phyloP scores from a whole-genome alignment of 2,888 invertebrate genomes.

The Cryptophagus acutangulus region DNA sequence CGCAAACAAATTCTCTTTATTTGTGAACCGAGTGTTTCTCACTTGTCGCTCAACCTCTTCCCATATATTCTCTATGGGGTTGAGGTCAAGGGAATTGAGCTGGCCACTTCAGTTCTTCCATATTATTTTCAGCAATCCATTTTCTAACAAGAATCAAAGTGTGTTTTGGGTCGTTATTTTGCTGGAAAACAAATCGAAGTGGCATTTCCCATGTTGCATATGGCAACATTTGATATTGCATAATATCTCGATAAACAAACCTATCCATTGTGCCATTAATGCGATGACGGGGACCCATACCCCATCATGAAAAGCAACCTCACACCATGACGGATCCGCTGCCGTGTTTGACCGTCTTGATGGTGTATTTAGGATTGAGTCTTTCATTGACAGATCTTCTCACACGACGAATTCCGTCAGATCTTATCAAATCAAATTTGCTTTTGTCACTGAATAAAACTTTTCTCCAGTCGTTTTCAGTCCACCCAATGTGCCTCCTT shows the following conservation, averaged over 20 bases:
- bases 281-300: not conserved
- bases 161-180: conserved; percentile 10
- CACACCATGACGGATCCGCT: not conserved
- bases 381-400: not conserved
- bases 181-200: conserved; percentile 1
- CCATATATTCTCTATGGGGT: conserved; percentile 8
- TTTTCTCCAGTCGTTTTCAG: not conserved
- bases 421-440: not conserved
- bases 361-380: not conserved
- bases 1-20: no score
- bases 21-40: no score
- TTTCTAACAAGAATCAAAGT: not conserved
- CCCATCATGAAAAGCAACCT: not conserved
- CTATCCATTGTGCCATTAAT: not conserved
- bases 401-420: not conserved
- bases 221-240: not conserved
- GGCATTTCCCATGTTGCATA: not conserved
- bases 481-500: not conserved
- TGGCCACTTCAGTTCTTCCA: conserved; percentile 3
- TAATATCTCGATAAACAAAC: not conserved
- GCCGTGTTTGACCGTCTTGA: not conserved
- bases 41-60: no score
- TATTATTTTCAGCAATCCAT: conserved; percentile 4
- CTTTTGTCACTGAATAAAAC: not conserved
- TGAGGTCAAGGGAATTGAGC: conserved; percentile 7